Evolutionary conservation across 2,888 invertebrate genomes (phyloP).

Genomic region (Drosophila dives): DNA sequence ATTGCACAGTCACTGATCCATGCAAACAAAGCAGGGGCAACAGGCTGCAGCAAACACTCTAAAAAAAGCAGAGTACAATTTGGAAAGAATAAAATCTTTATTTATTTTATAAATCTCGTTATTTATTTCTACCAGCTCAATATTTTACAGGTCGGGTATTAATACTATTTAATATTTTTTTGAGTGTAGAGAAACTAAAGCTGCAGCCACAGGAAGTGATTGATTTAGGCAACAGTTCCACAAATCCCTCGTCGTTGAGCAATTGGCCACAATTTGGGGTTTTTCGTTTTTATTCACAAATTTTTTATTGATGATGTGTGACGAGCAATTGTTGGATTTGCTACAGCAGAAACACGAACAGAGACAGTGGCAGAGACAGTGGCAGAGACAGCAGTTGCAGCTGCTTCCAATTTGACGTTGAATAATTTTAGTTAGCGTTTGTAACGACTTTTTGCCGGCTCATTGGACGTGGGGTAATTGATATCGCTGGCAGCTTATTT

Average conservation of each 20-base stretch:
- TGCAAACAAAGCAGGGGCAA: conserved; percentile 21
- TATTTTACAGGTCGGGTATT: background rate
- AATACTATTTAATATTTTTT: background rate
- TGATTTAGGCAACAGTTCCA: conserved; percentile 64
- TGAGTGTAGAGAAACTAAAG: conserved; percentile 34
- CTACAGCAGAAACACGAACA: conserved; percentile 1
- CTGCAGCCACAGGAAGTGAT: conserved; percentile 72
- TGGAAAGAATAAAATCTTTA: background rate
- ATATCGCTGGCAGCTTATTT: conserved; percentile 59
- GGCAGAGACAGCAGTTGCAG: conserved; percentile 19
- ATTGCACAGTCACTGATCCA: conserved; percentile 45
- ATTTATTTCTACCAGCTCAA: background rate
- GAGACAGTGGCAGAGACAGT: background rate
- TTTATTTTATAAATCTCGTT: background rate
- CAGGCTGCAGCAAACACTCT: conserved; percentile 27
- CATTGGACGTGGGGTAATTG: conserved; percentile 68
- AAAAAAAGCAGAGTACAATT: background rate
- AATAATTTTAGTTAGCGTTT: conserved; percentile 24
- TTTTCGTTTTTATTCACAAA: conserved; percentile 59
- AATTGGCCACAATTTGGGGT: conserved; percentile 67
- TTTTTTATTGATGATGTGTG: conserved; percentile 78
- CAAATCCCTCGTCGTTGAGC: conserved; percentile 23
- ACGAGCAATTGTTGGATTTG: conserved; percentile 38
- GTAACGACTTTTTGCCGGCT: conserved; percentile 56
- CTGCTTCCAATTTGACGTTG: conserved; percentile 30